Evolutionary conservation across 2,797 vertebrate genomes (phyloP).

Genomic region (Bradypodion pumilum): DNA sequence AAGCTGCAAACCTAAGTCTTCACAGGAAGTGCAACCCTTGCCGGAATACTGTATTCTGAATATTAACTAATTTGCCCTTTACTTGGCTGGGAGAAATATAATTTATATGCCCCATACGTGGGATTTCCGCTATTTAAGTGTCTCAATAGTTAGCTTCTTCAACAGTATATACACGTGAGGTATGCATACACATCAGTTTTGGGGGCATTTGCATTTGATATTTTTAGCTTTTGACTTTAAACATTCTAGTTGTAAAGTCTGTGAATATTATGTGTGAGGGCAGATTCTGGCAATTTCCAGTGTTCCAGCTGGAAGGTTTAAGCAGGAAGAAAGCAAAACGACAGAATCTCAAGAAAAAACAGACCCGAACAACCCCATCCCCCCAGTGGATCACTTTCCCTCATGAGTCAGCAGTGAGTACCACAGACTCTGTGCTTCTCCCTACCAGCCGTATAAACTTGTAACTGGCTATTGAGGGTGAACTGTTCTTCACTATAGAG

Average conservation of each 20-base stretch:
- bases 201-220: neutral
- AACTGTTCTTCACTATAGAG: neutral
- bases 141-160: no score
- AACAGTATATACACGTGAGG: no score
- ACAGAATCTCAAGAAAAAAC: neutral
- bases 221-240: neutral
- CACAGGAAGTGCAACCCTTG: neutral
- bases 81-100: no score
- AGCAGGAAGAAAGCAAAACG: neutral
- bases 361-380: neutral
- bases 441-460: neutral
- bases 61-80: no score
- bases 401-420: neutral
- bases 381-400: no score
- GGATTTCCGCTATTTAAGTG: no score
- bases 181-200: neutral
- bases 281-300: neutral
- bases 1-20: neutral
- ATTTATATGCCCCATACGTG: no score
- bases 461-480: neutral
- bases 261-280: neutral
- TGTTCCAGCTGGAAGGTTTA: neutral
- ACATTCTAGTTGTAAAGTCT: neutral
- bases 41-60: no score
- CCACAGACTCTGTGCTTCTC: neutral